Evolutionary conservation across 2,797 vertebrate species (phyloP).

Genomic region (Lepus oiostolus): DNA sequence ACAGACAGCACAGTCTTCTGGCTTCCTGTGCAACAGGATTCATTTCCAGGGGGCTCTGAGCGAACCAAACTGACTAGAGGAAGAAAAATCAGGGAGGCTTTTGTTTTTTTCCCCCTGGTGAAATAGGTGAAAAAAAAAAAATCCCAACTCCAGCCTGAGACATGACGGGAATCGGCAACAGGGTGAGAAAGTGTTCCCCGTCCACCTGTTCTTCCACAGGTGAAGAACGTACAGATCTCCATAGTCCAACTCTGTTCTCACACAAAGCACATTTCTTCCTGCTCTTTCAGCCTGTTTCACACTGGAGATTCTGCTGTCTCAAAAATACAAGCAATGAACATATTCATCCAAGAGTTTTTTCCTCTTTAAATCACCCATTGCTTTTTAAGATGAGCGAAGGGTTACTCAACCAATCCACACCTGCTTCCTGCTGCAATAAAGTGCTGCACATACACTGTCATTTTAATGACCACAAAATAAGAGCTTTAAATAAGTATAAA

Average conservation of each 20-base stretch:
- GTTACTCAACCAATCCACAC: slow-evolving; percentile 77
- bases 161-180: slow-evolving; percentile 62
- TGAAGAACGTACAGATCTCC: slow-evolving; percentile 75
- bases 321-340: slow-evolving; percentile 83
- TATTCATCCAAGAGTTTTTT: slow-evolving; percentile 76
- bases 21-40: slow-evolving; percentile 55
- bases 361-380: slow-evolving; percentile 81
- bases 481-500: slow-evolving; percentile 89
- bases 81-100: slow-evolving; percentile 72
- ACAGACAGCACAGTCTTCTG: slow-evolving; percentile 33
- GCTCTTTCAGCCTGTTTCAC: slow-evolving; percentile 75
- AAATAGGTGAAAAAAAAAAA: slow-evolving; percentile 68
- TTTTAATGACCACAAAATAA: slow-evolving; percentile 90
- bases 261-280: slow-evolving; percentile 77
- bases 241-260: slow-evolving; percentile 75
- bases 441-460: slow-evolving; percentile 89
- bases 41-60: slow-evolving; percentile 38
- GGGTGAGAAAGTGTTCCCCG: slow-evolving; percentile 76
- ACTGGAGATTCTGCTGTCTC: slow-evolving; percentile 78
- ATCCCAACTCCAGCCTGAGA: slow-evolving; percentile 49
- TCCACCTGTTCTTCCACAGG: slow-evolving; percentile 69
- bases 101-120: slow-evolving; percentile 64
- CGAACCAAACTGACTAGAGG: slow-evolving; percentile 74
- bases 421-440: slow-evolving; percentile 90
- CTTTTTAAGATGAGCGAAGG: slow-evolving; percentile 83